Conservation (phyloP, 92 coral and sea anemone genomes). For the Bergia puertoricense region DNA sequence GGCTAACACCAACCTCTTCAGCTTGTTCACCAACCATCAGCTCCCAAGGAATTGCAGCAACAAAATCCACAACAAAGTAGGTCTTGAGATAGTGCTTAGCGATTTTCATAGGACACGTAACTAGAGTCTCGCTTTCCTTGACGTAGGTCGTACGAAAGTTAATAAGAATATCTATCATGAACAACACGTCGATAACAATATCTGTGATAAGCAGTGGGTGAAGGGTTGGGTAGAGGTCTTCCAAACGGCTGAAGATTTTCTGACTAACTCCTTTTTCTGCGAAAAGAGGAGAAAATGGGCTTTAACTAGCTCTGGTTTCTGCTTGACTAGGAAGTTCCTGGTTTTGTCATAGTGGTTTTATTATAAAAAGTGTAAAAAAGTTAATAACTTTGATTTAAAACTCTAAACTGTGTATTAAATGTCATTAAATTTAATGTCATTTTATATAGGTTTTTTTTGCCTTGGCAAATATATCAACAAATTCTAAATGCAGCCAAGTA, state of each 20-base stretch:
- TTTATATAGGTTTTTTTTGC: too few relatives aligned
- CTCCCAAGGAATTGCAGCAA: slow-evolving; percentile 99
- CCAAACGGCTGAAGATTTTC: slow-evolving; percentile 54
- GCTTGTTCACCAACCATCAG: slow-evolving; percentile 65
- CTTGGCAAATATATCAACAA: too few relatives aligned
- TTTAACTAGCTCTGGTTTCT: not conserved
- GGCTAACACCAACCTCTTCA: slow-evolving; percentile 63
- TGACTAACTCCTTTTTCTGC: slow-evolving; percentile 44
- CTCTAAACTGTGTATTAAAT: too few relatives aligned
- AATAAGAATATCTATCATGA: slow-evolving; percentile 90
- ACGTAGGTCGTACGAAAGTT: slow-evolving; percentile 97
- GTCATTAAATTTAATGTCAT: too few relatives aligned
- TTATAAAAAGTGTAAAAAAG: too few relatives aligned
- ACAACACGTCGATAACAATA: slow-evolving; percentile 80
- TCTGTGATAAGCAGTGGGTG: slow-evolving; percentile 76
- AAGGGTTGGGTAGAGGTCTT: slow-evolving; percentile 58
- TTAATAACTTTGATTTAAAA: too few relatives aligned
- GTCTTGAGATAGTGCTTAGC: slow-evolving; percentile 91
- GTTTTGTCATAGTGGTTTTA: too few relatives aligned
- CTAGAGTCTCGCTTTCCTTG: slow-evolving; percentile 80
- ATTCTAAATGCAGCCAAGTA: too few relatives aligned
- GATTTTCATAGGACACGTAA: slow-evolving; percentile 89
- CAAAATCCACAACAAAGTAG: slow-evolving; percentile 92
- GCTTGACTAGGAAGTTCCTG: too few relatives aligned
- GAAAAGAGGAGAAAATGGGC: not conserved